These are phyloP conservation scores for Muscicapa adusta DNA, from an alignment of 2,113 vertebrate genomes.

Conservation along the genomic window DNA sequence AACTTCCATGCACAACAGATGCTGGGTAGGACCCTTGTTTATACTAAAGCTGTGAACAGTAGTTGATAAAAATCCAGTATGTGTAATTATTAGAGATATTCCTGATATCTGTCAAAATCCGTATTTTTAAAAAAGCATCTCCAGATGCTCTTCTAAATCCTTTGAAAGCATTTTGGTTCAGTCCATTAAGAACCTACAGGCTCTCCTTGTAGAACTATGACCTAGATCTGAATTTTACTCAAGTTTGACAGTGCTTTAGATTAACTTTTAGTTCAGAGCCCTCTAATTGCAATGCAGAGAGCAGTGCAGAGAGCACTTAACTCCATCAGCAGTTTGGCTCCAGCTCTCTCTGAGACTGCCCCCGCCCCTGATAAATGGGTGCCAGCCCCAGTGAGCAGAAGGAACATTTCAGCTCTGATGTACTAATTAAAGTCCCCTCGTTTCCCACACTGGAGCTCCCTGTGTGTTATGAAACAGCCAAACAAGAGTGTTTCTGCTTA, in stretches of 20 bases:
- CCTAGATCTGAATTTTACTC: neutral
- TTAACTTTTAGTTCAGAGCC: neutral
- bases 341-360: neutral
- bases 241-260: neutral
- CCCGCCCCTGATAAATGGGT: neutral
- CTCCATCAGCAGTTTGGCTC: neutral
- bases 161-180: neutral
- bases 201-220: neutral
- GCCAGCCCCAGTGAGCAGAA: neutral
- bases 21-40: neutral
- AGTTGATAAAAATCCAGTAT: neutral
- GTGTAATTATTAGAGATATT: neutral
- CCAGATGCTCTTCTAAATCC: neutral
- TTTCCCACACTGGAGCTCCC: neutral
- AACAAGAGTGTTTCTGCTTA: neutral
- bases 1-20: neutral
- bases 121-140: neutral
- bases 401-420: neutral
- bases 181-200: neutral
- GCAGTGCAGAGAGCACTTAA: neutral
- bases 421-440: neutral
- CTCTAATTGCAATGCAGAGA: neutral
- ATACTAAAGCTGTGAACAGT: neutral
- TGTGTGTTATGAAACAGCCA: neutral
- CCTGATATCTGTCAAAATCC: neutral